Base-by-base conservation (phyloP, 2,113 vertebrate species). In the Amazona guildingii region DNA sequence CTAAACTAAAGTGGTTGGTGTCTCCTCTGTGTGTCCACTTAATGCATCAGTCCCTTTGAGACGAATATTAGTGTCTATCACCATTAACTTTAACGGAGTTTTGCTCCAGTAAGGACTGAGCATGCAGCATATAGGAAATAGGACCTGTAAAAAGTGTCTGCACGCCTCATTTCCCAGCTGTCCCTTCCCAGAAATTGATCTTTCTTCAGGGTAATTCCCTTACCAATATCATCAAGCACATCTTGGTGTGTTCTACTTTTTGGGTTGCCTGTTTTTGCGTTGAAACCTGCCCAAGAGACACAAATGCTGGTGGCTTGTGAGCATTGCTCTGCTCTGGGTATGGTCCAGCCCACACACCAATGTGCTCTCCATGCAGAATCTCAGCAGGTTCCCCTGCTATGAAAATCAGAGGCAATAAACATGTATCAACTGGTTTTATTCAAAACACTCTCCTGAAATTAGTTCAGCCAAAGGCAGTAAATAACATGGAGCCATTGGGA, bases 381-480 rank as follows among this genome's bases (percentile, higher is more conserved):
- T 84, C 51, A 49, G 64, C 12, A 4, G 33, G 75, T 48, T 70
- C 35, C 79, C 86, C 66, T 48, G 33, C 41, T n/a, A 1, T 13
- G 41, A 92, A 83, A 81, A 83, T 25, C 77, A 70, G 35, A 74
- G 63, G 37, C 55, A 80, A 69, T 91, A 91, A 87, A 88, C 70
- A 6, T 19, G 15, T 52, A 76, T 92, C 92, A 86, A 77, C 66
- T 14, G 57, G 13, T 82, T 80, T 59, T 62, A 87, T 94, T 92
- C 91, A 72, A 93, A 94, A 80, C 18, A 57, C 62, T 52, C 54
- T 35, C 41, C 75, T 78, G 87, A 54, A 95, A 95, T 59, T 61
- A 31, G 13, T 35, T 72, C 88, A 87, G 66, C 86, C 77, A 68
- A 76, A 76, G 44, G 77, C 48, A 95, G 44, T 86, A 69, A 94